Evolutionary conservation across 2,888 invertebrate species (phyloP), one percentile per base, ranked within the genome.

Genomic region (Caenorhabditis virilis): DNA sequence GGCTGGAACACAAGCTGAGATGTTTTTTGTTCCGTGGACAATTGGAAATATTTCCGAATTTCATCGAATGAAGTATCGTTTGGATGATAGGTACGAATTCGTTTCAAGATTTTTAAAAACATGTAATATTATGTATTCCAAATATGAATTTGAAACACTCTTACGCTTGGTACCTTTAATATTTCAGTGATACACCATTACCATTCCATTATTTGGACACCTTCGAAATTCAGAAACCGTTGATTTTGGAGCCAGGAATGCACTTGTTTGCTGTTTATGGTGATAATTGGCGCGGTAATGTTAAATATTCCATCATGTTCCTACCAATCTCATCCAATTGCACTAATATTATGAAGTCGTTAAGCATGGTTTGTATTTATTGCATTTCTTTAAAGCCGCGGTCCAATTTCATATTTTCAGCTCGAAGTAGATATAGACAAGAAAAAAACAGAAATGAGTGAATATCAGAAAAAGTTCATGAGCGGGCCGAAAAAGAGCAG

Each of bases 211-310:
- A 78, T 45, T 46, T 81, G 56, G 82, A 82, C 48, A 62, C 76
- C 2, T 64, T 81, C 11, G 79, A 82, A 54, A 76, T 73, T 18
- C 69, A 75, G 45, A 67, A 66, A 1, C 72, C 75, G 22, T 69
- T 66, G 25, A 49, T 79, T 18, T 63, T 83, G 48, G 82, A 84
- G 41, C 60, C 67, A 3, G 46, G 80, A 13, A 65, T 68, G 9
- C 83, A 83, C 58, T 61, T 77, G 35, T 61, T 83, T n/a, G 79
- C 77, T 54, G 83, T 83, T 25, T 83, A 83, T 60, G 83, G 83
- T n/a, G 83, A 83, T 49, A 83, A 83, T 59, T 83, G 83, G 78
- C 58, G 84, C 18, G 76, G 78, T 47, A 74, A 75, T 35, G 83
- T 69, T 41, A 81, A 75, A 42, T 80, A 79, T 55, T 72, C 72